Percentiles rank a stretch among this genome's conserved stretches.
Evolutionary conservation across 2,797 vertebrate species (phyloP).

Genomic region (Phaenicophaeus curvirostris): DNA sequence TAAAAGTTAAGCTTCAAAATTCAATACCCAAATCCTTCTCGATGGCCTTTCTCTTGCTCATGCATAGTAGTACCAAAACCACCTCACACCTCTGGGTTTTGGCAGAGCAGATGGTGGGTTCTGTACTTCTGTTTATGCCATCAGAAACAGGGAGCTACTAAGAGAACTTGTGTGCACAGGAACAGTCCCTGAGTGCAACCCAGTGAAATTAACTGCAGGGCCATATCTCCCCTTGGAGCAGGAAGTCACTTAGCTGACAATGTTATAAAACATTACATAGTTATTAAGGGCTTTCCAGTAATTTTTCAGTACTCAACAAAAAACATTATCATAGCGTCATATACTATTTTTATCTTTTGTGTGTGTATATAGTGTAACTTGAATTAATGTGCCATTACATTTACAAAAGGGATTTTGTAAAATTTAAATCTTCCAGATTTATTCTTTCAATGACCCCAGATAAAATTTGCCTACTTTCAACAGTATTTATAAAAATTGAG

Average conservation of each 20-base stretch:
- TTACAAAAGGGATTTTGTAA: constrained; percentile 10
- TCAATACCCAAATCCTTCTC: constrained; percentile 30
- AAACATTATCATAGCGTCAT: constrained; percentile 16
- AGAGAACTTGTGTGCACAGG: not conserved
- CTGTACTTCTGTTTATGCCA: not conserved
- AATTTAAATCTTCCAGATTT: constrained; percentile 4
- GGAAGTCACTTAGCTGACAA: constrained; percentile 14
- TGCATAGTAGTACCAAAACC: not conserved
- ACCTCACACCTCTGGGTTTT: constrained; percentile 1
- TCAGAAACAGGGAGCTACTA: not conserved
- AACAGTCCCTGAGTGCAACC: not conserved
- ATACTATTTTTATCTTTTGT: constrained; percentile 56
- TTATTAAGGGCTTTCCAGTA: constrained; percentile 55
- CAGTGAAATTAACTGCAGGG: not conserved
- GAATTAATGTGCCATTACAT: constrained; percentile 44
- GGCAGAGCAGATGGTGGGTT: not conserved
- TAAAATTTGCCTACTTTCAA: constrained; percentile 5
- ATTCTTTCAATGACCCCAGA: not conserved
- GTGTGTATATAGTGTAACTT: constrained; percentile 14
- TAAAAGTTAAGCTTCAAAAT: constrained; percentile 49
- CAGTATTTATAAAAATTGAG: not conserved
- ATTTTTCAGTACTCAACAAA: constrained; percentile 38
- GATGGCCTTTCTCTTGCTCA: not conserved
- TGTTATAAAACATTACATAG: constrained; percentile 4
- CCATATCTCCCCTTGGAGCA: not conserved